Evolutionary conservation across 2,113 vertebrate species (phyloP).

Genomic region (Tragulus kanchil): DNA sequence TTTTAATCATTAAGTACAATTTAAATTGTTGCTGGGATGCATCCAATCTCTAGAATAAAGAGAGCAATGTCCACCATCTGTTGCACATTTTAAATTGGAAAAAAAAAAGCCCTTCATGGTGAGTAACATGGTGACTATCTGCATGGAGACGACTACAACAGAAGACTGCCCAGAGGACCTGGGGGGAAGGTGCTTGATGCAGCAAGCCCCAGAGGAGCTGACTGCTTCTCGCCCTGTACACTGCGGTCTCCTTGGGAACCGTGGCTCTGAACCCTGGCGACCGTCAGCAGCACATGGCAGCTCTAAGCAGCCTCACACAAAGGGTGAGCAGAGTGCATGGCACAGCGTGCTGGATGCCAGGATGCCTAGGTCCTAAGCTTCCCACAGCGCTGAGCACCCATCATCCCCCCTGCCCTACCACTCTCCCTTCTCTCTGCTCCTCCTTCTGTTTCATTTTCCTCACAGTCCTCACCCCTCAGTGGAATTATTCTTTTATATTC

Average conservation of each 20-base stretch:
- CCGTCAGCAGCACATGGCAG: background rate
- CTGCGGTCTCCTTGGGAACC: too few relatives aligned
- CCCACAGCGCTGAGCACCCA: rapidly evolving
- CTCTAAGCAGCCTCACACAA: rapidly evolving
- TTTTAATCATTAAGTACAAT: background rate
- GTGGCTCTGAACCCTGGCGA: background rate
- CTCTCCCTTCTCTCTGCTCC: too few relatives aligned
- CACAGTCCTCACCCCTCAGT: background rate
- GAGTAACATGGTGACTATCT: background rate
- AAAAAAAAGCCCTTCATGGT: background rate
- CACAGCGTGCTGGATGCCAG: rapidly evolving
- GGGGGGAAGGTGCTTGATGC: background rate
- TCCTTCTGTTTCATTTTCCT: background rate
- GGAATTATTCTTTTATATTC: background rate
- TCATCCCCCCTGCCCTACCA: too few relatives aligned
- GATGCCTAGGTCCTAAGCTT: background rate
- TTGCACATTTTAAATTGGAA: background rate
- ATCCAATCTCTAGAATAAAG: background rate
- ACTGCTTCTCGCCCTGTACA: rapidly evolving
- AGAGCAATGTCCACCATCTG: background rate
- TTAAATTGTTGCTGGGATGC: background rate
- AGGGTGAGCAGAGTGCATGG: rapidly evolving
- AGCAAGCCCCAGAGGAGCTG: background rate
- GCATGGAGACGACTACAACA: background rate
- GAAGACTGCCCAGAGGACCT: background rate